phyloP scores from a whole-genome alignment of 2,113 vertebrate species.

The Cygnus atratus region DNA sequence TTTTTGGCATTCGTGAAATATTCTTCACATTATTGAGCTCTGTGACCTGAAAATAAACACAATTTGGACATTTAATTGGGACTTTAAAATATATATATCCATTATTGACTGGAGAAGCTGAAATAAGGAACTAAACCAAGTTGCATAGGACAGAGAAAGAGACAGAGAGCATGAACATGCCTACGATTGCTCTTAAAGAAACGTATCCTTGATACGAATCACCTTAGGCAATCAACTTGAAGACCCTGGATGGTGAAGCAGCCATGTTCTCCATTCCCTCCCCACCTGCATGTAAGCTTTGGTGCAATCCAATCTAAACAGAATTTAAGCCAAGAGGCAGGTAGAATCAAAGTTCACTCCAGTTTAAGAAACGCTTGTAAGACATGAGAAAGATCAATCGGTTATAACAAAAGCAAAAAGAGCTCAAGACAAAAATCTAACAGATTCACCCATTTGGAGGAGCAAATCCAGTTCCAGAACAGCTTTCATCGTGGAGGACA shows the following conservation, averaged over 20 bases:
- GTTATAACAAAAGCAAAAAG: not conserved
- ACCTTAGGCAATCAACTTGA: not conserved
- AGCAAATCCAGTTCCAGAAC: not conserved
- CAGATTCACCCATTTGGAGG: not conserved
- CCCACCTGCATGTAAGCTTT: not conserved
- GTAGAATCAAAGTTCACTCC: not conserved
- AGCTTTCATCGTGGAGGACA: not conserved
- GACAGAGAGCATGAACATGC: not conserved
- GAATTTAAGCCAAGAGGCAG: not conserved
- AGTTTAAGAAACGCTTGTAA: not conserved
- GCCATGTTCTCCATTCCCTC: not conserved
- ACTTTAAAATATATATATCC: not conserved
- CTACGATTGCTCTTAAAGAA: not conserved
- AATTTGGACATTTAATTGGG: not conserved
- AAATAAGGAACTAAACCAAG: not conserved
- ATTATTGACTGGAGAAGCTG: not conserved
- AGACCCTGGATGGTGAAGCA: not conserved
- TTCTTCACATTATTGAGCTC: slow-evolving; percentile 83
- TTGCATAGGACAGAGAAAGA: not conserved
- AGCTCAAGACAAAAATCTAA: not conserved
- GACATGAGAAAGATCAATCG: not conserved
- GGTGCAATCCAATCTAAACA: not conserved
- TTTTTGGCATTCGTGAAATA: slow-evolving; percentile 76
- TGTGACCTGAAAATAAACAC: slow-evolving; percentile 76
- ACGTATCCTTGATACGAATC: not conserved